A percentile compares a stretch with the other conserved stretches of the same genome.
phyloP scores from a whole-genome alignment of 2,113 vertebrate genomes.

The Cariama cristata region DNA sequence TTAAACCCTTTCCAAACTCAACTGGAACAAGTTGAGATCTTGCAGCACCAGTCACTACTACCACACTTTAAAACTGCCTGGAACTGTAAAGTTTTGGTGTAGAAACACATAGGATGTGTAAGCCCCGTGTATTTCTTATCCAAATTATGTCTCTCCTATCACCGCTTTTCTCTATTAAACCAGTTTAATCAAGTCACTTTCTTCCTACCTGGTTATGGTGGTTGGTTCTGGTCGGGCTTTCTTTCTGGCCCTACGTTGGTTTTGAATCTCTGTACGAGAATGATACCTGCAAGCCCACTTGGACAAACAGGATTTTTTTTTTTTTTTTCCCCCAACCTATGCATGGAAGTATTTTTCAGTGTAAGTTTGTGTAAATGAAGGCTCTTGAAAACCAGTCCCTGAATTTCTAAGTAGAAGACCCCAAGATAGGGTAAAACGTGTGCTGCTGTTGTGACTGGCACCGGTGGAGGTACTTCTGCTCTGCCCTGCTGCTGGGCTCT shows the following conservation, averaged over 20 bases:
- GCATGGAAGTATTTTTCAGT: not conserved
- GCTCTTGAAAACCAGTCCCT: not conserved
- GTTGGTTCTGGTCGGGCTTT: not conserved
- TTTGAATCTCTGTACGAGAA: not conserved
- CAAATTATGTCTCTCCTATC: not conserved
- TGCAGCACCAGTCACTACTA: not conserved
- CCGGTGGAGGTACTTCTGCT: not conserved
- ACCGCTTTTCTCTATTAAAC: not conserved
- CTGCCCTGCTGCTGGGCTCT: not conserved
- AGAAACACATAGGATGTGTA: not conserved
- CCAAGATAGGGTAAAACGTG: accelerated
- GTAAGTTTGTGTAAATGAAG: too few species aligned
- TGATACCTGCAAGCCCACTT: not conserved
- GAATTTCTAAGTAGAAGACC: not conserved
- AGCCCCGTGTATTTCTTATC: not conserved
- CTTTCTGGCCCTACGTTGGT: accelerated
- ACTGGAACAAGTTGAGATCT: not conserved
- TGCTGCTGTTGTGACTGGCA: not conserved
- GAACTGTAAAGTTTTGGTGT: not conserved
- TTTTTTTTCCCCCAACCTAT: accelerated
- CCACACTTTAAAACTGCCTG: not conserved
- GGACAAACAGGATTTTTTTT: not conserved
- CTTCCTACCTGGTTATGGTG: not conserved
- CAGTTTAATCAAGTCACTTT: not conserved
- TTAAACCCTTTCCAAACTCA: not conserved